Evolutionary conservation across 2,797 vertebrate species (phyloP), one percentile per base, ranked within the genome.

Genomic region (Notamacropus eugenii): DNA sequence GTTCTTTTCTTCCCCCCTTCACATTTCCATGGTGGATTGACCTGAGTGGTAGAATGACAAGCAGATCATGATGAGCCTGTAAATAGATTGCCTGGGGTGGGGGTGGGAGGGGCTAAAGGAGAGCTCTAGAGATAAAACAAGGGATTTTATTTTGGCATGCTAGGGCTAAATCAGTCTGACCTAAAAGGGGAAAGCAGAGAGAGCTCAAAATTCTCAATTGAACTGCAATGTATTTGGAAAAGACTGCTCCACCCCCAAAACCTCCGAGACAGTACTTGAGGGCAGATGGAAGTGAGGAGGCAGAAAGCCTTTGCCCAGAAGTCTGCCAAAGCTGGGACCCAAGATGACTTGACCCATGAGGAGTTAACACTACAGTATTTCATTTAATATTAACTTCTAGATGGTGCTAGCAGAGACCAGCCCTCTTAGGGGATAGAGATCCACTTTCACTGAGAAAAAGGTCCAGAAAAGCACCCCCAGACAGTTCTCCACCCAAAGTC

Each of bases 91-190:
- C 97, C 92, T 0, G 13, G 67, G 97, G 95, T 0, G 67, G 67
- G 40, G 67, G 28, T 67, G 97, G 95, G 96, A 94, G 96, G 95
- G 74, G 40, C 19, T 1, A 62, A 94, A 97, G 96, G 96, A 54
- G 57, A 95, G 96, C 94, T 94, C 96, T 96, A 0, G 55, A 96
- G 96, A 96, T 97, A 96, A 97, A 98, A 96, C 50, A 93, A 98
- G 97, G 96, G 96, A 95, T 98, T 97, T 97, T 96, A 94, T 98
- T 97, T 87, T 96, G 97, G 97, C 56, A 90, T 55, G 96, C 97
- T 96, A 94, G 95, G 55, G 97, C 97, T 97, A 98, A 97, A 98
- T 98, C 94, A 62, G 97, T 97, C 96, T 95, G 95, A 97, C 96
- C 98, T 97, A 87, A 87, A 87, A 50, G 40, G 40, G 40, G 40